Base-by-base conservation (phyloP, 2,888 invertebrate species). In the Tinea trinotella region DNA sequence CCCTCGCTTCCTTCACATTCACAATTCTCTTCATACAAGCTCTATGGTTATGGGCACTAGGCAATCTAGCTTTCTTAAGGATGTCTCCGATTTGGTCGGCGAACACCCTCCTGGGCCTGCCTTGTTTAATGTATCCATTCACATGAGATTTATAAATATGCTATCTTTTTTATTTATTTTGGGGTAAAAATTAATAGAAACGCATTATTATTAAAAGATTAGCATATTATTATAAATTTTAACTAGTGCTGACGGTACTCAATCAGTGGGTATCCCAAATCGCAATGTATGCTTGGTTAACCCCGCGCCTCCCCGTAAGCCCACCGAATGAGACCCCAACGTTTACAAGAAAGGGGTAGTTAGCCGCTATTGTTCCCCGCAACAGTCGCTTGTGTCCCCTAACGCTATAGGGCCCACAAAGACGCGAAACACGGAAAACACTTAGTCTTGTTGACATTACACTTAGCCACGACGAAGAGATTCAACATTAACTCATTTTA, bases 331-430 rank as follows among this genome's bases (percentile, higher is more conserved):
- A 53, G 19, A 52, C 57, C 55, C 64, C 68, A 69, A 46, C 46
- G 64, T 60, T 68, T 69, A 76, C 79, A 81, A 84, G 84, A 83
- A 85, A 84, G 83, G 84, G 85, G 83, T 85, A 85, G 85, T 85
- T 85, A 84, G 83, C 82, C 70, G 66, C 81, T 75, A 81, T 85
- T 85, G 85, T 84, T 79, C 54, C 20, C 18, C 19, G 48, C 54
- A 12, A 36, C 22, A 19, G 22, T 40, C 36, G 17, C 36, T n/a
- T 35, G 40, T 44, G 54, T 18, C 36, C 53, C 53, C 36, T n/a
- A 48, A 40, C 30, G 40, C 15, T 40, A 9, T 18, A 30, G 34
- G 67, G 76, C 79, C 78, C 71, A 76, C 76, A 79, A 80, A 81
- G 80, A 79, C 71, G 75, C 57, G 67, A 63, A 64, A 72, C 76